Evolutionary conservation across 2,797 vertebrate species (phyloP).

Genomic region (Xenopus petersii): DNA sequence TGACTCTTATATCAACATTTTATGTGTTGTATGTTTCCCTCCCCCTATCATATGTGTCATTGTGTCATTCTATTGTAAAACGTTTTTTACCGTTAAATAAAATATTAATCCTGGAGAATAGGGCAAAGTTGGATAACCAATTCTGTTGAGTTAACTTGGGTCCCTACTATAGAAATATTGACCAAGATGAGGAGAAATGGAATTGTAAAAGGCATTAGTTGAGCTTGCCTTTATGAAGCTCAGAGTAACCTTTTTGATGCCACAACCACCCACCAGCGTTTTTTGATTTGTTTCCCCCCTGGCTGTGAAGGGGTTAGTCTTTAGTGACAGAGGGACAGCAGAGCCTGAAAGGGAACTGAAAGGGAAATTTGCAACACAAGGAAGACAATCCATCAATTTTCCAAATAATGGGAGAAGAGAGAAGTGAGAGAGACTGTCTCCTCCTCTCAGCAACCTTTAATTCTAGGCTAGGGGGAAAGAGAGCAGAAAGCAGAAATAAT

Average conservation of each 20-base stretch:
- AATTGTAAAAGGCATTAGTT: neutral
- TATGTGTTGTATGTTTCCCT: no score
- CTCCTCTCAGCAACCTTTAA: conserved; percentile 34
- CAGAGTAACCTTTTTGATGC: no score
- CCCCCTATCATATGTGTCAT: no score
- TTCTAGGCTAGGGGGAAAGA: conserved; percentile 10
- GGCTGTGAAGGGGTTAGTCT: conserved; percentile 21
- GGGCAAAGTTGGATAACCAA: no score
- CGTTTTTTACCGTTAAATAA: no score
- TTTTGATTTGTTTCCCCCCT: neutral
- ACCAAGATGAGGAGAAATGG: neutral
- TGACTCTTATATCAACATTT: no score
- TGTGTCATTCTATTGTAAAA: no score
- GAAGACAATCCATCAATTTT: conserved; percentile 47
- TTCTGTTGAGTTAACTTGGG: no score
- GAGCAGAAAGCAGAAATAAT: conserved; percentile 18
- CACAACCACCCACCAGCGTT: neutral
- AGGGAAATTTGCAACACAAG: conserved; percentile 47
- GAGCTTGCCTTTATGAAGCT: no score
- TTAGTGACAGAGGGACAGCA: conserved; percentile 27
- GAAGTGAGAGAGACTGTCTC: conserved; percentile 25
- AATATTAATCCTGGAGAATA: no score
- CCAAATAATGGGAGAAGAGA: conserved; percentile 43
- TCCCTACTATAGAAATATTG: no score
- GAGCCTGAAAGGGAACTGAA: conserved; percentile 22